phyloP scores from a whole-genome alignment of 2,888 invertebrate genomes.

The Gari tellinella region DNA sequence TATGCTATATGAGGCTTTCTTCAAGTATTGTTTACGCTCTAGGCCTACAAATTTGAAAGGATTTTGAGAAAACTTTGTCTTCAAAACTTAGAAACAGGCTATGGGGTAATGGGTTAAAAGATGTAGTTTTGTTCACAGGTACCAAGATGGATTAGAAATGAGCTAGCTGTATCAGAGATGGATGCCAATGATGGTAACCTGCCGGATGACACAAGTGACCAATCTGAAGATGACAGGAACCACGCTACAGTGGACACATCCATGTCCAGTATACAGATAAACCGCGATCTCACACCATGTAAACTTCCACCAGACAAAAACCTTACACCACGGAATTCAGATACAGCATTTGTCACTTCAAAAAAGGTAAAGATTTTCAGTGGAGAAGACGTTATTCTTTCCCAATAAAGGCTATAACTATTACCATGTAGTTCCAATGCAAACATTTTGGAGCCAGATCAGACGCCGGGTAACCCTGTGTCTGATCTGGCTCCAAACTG shows the following conservation, averaged over 20 bases:
- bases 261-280: conserved; percentile 81
- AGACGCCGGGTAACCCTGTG: too few species aligned
- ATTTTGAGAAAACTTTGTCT: too few species aligned
- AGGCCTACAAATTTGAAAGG: too few species aligned
- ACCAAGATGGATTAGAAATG: conserved; percentile 81
- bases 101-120: too few species aligned
- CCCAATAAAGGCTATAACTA: too few species aligned
- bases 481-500: too few species aligned
- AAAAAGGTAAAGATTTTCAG: conserved; percentile 17
- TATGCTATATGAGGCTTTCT: too few species aligned
- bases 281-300: conserved; percentile 71
- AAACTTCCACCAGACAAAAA: conserved; percentile 44
- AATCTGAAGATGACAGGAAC: conserved; percentile 69
- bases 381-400: too few species aligned
- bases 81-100: too few species aligned
- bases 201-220: conserved; percentile 78
- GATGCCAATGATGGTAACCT: conserved; percentile 73
- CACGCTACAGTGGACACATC: conserved; percentile 71
- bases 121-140: conserved; percentile 67
- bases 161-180: conserved; percentile 71
- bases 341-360: neutral
- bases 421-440: too few species aligned
- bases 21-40: too few species aligned
- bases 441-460: too few species aligned
- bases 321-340: conserved; percentile 43